Conservation (phyloP, 2,888 invertebrate genomes). For the Caenorhabditis drosophilae region DNA sequence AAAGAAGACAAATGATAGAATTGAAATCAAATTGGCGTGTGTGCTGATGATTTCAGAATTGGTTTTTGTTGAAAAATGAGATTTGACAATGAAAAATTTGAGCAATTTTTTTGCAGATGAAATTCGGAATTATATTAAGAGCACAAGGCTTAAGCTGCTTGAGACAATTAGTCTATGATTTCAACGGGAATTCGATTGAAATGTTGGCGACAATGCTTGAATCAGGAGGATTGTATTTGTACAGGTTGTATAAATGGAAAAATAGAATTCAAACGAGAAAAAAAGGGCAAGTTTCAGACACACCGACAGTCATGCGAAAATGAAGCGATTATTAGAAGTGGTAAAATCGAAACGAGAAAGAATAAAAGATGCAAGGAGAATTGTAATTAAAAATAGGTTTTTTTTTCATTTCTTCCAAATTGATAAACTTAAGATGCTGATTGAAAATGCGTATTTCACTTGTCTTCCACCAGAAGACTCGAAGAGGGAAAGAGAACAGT, state of each 20-base stretch:
- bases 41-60: conserved; percentile 60
- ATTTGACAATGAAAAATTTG: neutral
- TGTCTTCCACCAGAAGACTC: conserved; percentile 60
- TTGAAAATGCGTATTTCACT: conserved; percentile 66
- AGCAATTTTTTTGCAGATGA: conserved; percentile 43
- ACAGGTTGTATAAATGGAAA: too few relatives aligned
- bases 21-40: conserved; percentile 12
- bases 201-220: conserved; percentile 63
- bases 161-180: conserved; percentile 60
- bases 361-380: conserved; percentile 61
- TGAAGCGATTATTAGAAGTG: conserved; percentile 64
- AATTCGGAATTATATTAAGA: conserved; percentile 62
- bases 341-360: conserved; percentile 52
- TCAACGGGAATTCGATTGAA: conserved; percentile 62
- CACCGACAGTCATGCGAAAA: conserved; percentile 64
- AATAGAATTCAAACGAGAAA: too few relatives aligned
- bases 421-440: conserved; percentile 49
- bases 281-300: too few relatives aligned
- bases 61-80: conserved; percentile 22
- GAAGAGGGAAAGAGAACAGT: conserved; percentile 14
- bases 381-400: too few relatives aligned
- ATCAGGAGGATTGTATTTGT: conserved; percentile 53
- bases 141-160: conserved; percentile 65
- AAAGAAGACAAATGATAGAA: neutral
- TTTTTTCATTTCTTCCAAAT: neutral